Percentiles rank a stretch among this genome's conserved stretches.
Evolutionary conservation across 2,888 invertebrate species (phyloP).

Genomic region (Onchidella celtica): DNA sequence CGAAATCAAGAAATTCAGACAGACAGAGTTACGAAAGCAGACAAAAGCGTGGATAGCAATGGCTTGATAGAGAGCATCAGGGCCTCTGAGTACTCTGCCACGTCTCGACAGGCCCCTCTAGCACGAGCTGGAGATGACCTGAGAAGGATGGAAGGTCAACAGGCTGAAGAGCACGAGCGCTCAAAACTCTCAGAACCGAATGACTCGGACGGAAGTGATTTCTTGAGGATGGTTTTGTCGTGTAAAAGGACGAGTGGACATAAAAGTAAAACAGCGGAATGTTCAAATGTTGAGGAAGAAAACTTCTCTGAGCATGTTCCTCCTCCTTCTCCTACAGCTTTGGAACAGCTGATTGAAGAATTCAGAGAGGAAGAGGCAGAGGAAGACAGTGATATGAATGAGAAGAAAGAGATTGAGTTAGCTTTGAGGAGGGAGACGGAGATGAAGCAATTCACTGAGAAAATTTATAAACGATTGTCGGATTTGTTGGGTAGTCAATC

Average conservation of each 20-base stretch:
- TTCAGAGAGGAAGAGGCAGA: slow-evolving; percentile 54
- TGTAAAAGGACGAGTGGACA: background rate
- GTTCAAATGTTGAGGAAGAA: background rate
- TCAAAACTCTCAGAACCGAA: background rate
- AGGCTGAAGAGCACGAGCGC: background rate
- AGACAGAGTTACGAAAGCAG: slow-evolving; percentile 31
- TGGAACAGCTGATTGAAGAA: slow-evolving; percentile 57
- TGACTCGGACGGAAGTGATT: slow-evolving; percentile 10
- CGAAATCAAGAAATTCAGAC: slow-evolving; percentile 37
- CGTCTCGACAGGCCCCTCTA: background rate
- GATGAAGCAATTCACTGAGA: slow-evolving; percentile 62
- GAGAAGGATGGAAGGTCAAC: background rate
- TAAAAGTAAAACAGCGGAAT: background rate
- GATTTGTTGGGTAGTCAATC: slow-evolving; percentile 61
- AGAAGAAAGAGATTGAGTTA: slow-evolving; percentile 3
- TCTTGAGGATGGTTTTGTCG: background rate
- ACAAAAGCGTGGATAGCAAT: slow-evolving; percentile 39
- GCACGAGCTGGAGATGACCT: background rate
- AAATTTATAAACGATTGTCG: slow-evolving; percentile 66
- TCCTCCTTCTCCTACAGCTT: slow-evolving; percentile 67
- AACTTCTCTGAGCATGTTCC: slow-evolving; percentile 42
- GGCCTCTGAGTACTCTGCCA: background rate
- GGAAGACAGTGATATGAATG: slow-evolving; percentile 14
- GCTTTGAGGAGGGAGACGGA: slow-evolving; percentile 29
- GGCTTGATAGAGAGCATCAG: background rate